Evolutionary conservation across 2,113 vertebrate genomes (phyloP).

Genomic region (Lutjanus erythropterus): DNA sequence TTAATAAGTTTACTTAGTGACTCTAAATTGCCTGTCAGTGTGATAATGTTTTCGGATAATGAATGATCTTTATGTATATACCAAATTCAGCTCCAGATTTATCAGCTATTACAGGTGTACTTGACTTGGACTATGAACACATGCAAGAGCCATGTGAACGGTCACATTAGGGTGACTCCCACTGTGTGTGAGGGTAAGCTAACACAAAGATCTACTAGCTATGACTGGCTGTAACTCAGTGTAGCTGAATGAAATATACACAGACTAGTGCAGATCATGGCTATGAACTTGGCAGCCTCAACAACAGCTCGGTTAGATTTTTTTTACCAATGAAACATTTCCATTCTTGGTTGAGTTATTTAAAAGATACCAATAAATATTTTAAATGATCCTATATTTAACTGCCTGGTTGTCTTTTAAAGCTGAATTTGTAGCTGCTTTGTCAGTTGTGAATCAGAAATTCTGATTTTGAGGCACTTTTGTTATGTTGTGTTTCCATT

Average conservation of each 20-base stretch:
- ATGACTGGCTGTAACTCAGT: slow-evolving; percentile 10
- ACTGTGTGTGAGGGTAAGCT: not conserved
- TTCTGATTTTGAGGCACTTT: not conserved
- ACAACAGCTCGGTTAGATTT: not conserved
- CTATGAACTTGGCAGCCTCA: not conserved
- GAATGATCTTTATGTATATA: too few species aligned
- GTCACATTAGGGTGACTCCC: not conserved
- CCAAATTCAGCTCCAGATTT: not conserved
- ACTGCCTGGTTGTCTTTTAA: slow-evolving; percentile 4
- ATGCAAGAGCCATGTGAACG: not conserved
- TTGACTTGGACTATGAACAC: not conserved
- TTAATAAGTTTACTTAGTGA: too few species aligned
- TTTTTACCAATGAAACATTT: not conserved
- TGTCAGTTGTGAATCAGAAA: not conserved
- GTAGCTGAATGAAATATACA: not conserved
- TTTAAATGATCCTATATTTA: not conserved
- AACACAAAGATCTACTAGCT: not conserved
- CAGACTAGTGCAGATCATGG: not conserved
- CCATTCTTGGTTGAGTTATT: not conserved
- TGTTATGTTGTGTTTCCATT: slow-evolving; percentile 12
- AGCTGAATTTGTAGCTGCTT: not conserved
- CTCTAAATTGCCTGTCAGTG: too few species aligned
- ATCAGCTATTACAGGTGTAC: not conserved
- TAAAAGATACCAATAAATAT: not conserved
- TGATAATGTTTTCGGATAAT: too few species aligned